Evolutionary conservation across 2,888 invertebrate genomes (phyloP), one percentile per base, ranked within the genome.

Genomic region (Agrypnus murinus): DNA sequence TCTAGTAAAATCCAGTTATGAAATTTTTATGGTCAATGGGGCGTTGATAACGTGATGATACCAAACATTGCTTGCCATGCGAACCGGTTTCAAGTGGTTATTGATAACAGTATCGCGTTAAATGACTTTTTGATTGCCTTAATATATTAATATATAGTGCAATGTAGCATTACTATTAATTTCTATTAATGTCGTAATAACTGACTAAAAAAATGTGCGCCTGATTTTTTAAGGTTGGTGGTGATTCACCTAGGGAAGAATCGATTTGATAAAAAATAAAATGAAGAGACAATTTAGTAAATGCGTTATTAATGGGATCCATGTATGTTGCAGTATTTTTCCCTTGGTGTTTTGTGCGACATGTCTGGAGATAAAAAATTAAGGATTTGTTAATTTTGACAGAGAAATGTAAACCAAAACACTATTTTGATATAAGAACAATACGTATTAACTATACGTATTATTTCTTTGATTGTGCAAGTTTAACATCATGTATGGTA

Each of bases 1-100:
- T 86, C 89, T 86, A 85, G 90, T 88, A 87, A 86, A 86, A 87
- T 87, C 90, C 86, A 82, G 89, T 86, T 83, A 75, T 83, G 83
- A 85, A 86, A 75, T 88, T 86, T 88, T 87, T 86, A 85, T 87
- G 89, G 88, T 89, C 89, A 89, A 87, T 86, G 88, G 89, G 89
- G 89, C 87, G 86, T 60, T 78, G 83, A 83, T 83, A 84, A 83
- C 25, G 66, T 71, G 76, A 77, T 77, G 70, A 72, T 69, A 71
- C 77, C 77, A 78, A 79, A 78, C 78, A 76, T 77, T 78, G 79
- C 74, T 75, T 82, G 83, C 83, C 82, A 77, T 25, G 71, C 38
- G 50, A 82, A 81, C 83, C 75, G 77, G 83, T 80, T 83, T 74
- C 57, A 77, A 81, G 79, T 76, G 80, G 83, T 70, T 79, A 45